Conservation (phyloP, 2,888 invertebrate species). For the Timema cristinae region DNA sequence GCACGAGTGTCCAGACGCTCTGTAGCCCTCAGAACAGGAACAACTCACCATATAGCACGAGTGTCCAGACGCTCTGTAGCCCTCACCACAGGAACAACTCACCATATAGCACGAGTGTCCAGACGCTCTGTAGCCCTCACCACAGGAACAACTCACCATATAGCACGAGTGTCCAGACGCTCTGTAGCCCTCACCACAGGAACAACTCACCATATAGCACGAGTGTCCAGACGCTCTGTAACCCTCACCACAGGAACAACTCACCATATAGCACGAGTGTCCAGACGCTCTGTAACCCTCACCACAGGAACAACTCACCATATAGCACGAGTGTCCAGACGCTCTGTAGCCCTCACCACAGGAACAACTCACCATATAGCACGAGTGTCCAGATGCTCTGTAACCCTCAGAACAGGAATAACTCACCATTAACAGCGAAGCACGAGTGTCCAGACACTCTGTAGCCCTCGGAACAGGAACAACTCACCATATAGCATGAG, state of each 20-base stretch:
- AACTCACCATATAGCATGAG: constrained; percentile 69
- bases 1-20: constrained; percentile 57
- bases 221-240: constrained; percentile 51
- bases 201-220: constrained; percentile 73
- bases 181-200: too few species aligned
- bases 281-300: constrained; percentile 51
- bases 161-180: constrained; percentile 57
- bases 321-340: constrained; percentile 61
- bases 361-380: constrained; percentile 73
- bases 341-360: too few species aligned
- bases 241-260: too few species aligned
- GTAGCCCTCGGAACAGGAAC: too few species aligned
- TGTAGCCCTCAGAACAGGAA: too few species aligned
- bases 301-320: too few species aligned
- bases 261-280: constrained; percentile 67
- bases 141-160: too few species aligned
- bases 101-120: constrained; percentile 68
- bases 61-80: constrained; percentile 50
- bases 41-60: constrained; percentile 71
- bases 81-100: too few species aligned
- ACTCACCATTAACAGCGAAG: constrained; percentile 66
- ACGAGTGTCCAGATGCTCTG: constrained; percentile 54
- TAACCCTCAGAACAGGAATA: too few species aligned
- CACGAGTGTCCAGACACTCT: constrained; percentile 57
- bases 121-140: too few species aligned